Evolutionary conservation across 2,888 invertebrate species (phyloP).

Genomic region (Ennomos quercinarius): DNA sequence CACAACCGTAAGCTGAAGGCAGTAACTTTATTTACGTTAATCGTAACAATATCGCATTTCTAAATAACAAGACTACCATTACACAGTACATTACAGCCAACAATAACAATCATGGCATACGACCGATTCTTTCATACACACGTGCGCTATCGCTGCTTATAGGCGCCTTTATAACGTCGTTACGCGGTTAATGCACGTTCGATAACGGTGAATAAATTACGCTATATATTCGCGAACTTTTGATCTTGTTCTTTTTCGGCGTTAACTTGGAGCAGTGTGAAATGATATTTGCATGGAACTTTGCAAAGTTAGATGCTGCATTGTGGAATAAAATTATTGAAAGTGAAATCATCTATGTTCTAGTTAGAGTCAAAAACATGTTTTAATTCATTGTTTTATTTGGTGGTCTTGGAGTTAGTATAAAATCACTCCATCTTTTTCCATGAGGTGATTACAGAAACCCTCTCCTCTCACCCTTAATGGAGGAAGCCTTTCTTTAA

Average conservation of each 20-base stretch:
- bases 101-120: conserved; percentile 17
- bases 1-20: no score
- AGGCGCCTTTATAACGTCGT: conserved; percentile 34
- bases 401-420: no score
- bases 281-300: conserved; percentile 3
- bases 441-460: no score
- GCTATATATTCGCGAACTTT: conserved; percentile 34
- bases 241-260: conserved; percentile 18
- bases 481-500: no score
- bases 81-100: background rate
- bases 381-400: no score
- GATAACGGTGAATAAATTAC: conserved; percentile 41
- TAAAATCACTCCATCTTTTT: no score
- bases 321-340: background rate
- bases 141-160: conserved; percentile 33
- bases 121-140: conserved; percentile 18
- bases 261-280: conserved; percentile 4
- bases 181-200: conserved; percentile 39
- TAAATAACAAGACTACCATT: conserved; percentile 12
- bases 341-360: background rate
- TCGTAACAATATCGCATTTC: background rate
- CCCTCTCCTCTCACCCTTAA: no score
- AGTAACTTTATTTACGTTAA: no score
- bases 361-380: no score
- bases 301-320: background rate